These are phyloP conservation scores for Proteles cristata DNA, from an alignment of 2,113 vertebrate genomes.

Conservation along the genomic window DNA sequence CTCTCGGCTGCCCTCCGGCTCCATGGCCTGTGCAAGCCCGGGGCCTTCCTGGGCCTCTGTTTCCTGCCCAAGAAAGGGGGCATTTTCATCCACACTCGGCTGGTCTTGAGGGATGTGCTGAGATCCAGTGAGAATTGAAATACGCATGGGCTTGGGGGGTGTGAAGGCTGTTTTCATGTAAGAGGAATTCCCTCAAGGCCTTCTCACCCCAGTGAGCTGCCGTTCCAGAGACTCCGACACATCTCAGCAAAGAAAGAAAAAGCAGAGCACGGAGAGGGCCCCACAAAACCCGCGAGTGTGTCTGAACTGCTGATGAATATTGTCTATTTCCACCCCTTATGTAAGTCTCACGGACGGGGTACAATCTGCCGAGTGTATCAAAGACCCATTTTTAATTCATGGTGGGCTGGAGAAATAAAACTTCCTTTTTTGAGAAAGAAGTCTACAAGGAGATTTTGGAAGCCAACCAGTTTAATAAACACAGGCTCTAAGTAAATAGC, in stretches of 20 bases:
- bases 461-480: slow-evolving; percentile 71
- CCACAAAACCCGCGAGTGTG: neutral
- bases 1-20: fast-evolving
- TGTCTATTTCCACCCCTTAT: neutral
- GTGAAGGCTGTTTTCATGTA: fast-evolving
- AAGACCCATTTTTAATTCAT: slow-evolving; percentile 62
- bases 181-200: neutral
- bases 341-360: neutral
- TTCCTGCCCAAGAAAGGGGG: fast-evolving
- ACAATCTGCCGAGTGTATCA: slow-evolving; percentile 18
- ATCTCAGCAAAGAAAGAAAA: neutral
- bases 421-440: slow-evolving; percentile 39
- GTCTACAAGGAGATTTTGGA: slow-evolving; percentile 52
- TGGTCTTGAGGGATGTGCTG: fast-evolving
- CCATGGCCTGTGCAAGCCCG: fast-evolving
- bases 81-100: neutral
- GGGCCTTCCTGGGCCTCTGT: fast-evolving
- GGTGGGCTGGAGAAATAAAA: slow-evolving; percentile 58
- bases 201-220: neutral
- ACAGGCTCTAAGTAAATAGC: slow-evolving; percentile 52
- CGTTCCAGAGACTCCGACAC: neutral
- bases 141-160: neutral
- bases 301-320: neutral
- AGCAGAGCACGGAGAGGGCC: fast-evolving
- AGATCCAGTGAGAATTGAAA: fast-evolving